Evolutionary conservation across 2,888 invertebrate species (phyloP), one percentile per base, ranked within the genome.

Genomic region (Lepidochitona cinerea): DNA sequence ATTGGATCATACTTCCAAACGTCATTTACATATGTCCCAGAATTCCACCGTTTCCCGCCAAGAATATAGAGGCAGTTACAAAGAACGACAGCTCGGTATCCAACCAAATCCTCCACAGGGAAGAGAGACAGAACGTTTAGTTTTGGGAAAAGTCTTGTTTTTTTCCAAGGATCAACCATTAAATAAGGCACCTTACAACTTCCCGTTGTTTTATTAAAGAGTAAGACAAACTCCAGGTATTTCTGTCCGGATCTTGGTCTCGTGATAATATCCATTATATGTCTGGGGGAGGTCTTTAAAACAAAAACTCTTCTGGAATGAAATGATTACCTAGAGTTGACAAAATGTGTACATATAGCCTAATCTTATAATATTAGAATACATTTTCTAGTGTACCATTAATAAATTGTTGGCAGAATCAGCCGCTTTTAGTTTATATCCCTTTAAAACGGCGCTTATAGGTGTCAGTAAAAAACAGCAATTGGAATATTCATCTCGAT

Each of bases 131-230:
- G 78, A 0, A 77, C 79, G 76, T 84, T 85, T 71, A 82, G 74
- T 71, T 84, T 85, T 4, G 87, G 87, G 37, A 86, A 80, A 59
- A 87, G 75, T 23, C 76, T 65, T 41, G 76, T 74, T 23, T 80
- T 76, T 5, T 78, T 73, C 18, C 75, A 68, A 9, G 86, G 84
- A 65, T 88, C 87, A 7, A 88, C 71, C 83, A 86, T 84, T 71
- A 87, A 81, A 75, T 88, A 88, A 53, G 79, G 74, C 9, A 86
- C 81, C 37, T 82, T 79, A 65, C 83, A 80, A 76, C 82, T 84
- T 41, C 86, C 86, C 14, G 84, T 82, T 9, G 81, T 76, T 53
- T 78, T 81, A 75, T 86, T 85, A 72, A 87, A 87, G 53, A 88
- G 73, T 64, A 87, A 75, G 26, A 88, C 77, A 70, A 84, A 88